Percentiles rank a stretch among this genome's conserved stretches.
Evolutionary conservation across 2,888 invertebrate genomes (phyloP).

Genomic region (Drosophila formosana): DNA sequence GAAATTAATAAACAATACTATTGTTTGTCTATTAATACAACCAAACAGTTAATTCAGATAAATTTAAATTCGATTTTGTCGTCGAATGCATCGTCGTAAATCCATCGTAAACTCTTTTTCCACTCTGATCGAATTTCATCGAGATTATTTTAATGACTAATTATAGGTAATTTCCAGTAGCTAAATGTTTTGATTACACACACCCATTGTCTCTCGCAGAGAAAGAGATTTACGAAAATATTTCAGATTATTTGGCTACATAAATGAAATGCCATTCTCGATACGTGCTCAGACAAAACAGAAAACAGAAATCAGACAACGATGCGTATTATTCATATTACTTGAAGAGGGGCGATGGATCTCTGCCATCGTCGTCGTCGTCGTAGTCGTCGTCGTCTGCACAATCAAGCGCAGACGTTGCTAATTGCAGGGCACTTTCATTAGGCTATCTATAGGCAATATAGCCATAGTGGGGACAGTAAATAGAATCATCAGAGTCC

Average conservation of each 20-base stretch:
- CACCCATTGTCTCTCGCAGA: background rate
- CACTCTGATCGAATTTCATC: constrained; percentile 16
- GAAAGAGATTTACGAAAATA: constrained; percentile 6
- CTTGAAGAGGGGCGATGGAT: background rate
- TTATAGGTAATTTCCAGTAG: constrained; percentile 42
- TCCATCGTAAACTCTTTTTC: background rate
- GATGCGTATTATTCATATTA: constrained; percentile 5
- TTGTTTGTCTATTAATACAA: constrained; percentile 15
- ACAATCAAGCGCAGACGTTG: constrained; percentile 52
- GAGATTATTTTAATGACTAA: constrained; percentile 42
- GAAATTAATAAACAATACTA: constrained; percentile 47
- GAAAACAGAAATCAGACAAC: background rate
- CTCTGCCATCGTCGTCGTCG: background rate
- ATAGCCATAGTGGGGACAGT: constrained; percentile 54
- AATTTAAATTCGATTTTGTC: background rate
- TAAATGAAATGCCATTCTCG: constrained; percentile 9
- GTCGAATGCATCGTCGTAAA: background rate
- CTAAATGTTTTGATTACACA: constrained; percentile 20
- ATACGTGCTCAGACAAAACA: background rate
- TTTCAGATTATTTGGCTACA: constrained; percentile 10
- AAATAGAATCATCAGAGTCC: constrained; percentile 72
- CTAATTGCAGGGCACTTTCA: constrained; percentile 63
- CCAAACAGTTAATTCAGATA: background rate
- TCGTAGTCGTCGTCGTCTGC: constrained; percentile 8
- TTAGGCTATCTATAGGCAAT: constrained; percentile 57